A percentile compares a stretch with the other conserved stretches of the same genome.
These are phyloP conservation scores for Pyrgus malvae DNA, from an alignment of 2,888 invertebrate genomes.

Conservation along the genomic window DNA sequence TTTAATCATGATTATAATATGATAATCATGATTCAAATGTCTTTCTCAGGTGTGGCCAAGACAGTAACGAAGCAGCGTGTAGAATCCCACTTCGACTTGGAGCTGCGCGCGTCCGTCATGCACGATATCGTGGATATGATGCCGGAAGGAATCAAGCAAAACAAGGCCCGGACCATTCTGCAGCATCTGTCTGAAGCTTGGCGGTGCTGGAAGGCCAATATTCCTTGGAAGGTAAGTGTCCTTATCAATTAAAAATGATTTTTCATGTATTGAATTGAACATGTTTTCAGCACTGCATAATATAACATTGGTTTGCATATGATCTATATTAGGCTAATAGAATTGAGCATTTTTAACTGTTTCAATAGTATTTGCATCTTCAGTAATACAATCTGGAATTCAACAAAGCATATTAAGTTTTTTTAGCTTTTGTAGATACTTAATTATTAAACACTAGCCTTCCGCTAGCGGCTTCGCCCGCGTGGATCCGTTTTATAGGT, in stretches of 20 bases:
- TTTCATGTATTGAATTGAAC: too few relatives aligned
- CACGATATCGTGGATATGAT: slow-evolving; percentile 99
- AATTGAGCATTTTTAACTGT: too few relatives aligned
- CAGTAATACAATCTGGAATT: too few relatives aligned
- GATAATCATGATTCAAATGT: background rate
- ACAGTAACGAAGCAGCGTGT: slow-evolving; percentile 99
- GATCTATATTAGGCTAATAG: too few relatives aligned
- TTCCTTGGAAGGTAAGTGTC: slow-evolving; percentile 96
- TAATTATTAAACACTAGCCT: too few relatives aligned
- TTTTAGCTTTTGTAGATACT: too few relatives aligned
- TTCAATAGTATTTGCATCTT: too few relatives aligned
- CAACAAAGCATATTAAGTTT: too few relatives aligned
- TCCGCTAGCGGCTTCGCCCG: too few relatives aligned
- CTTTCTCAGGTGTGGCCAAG: slow-evolving; percentile 91
- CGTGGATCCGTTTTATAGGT: too few relatives aligned
- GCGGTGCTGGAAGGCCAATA: slow-evolving; percentile 99
- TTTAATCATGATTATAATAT: background rate
- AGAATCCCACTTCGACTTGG: slow-evolving; percentile 99
- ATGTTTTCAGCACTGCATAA: too few relatives aligned
- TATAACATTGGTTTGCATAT: too few relatives aligned
- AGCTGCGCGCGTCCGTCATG: slow-evolving; percentile 97
- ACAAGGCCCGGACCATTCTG: slow-evolving; percentile 98
- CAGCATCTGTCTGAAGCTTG: slow-evolving; percentile 99
- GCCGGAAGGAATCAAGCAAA: slow-evolving; percentile 99
- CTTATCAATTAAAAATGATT: background rate